A percentile compares a stretch with the other conserved stretches of the same genome.
Conservation (phyloP, 2,888 invertebrate species). For the Deroplatys truncata region DNA sequence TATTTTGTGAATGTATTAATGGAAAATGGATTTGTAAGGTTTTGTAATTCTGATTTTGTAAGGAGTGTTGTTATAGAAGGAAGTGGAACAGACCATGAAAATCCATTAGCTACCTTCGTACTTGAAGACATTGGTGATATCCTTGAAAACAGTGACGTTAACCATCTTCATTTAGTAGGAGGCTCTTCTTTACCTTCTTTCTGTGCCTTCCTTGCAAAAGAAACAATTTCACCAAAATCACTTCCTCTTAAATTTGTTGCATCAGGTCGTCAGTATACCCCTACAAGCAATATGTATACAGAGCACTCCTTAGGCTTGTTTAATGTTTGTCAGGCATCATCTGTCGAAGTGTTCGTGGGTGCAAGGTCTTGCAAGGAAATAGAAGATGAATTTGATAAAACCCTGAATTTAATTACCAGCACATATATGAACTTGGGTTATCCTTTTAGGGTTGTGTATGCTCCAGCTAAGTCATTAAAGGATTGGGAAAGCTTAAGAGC, state of each 20-base stretch:
- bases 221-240: constrained; percentile 54
- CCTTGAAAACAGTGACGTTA: constrained; percentile 40
- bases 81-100: constrained; percentile 56
- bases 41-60: constrained; percentile 74
- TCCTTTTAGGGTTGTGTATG: constrained; percentile 61
- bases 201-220: constrained; percentile 68
- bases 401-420: constrained; percentile 50
- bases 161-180: constrained; percentile 68
- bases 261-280: constrained; percentile 65
- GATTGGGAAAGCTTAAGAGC: constrained; percentile 64
- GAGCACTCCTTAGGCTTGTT: constrained; percentile 52
- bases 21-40: constrained; percentile 55
- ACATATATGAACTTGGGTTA: constrained; percentile 63
- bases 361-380: constrained; percentile 49
- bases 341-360: constrained; percentile 62
- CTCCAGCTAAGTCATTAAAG: constrained; percentile 58
- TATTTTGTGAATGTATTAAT: constrained; percentile 49
- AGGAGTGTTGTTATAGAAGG: constrained; percentile 73
- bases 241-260: constrained; percentile 68
- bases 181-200: constrained; percentile 69
- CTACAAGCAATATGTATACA: constrained; percentile 41
- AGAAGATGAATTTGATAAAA: constrained; percentile 53
- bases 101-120: constrained; percentile 55
- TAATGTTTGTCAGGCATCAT: constrained; percentile 64
- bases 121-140: constrained; percentile 54